Conservation (phyloP, 23 tunicate species). For the Styela plicata region DNA sequence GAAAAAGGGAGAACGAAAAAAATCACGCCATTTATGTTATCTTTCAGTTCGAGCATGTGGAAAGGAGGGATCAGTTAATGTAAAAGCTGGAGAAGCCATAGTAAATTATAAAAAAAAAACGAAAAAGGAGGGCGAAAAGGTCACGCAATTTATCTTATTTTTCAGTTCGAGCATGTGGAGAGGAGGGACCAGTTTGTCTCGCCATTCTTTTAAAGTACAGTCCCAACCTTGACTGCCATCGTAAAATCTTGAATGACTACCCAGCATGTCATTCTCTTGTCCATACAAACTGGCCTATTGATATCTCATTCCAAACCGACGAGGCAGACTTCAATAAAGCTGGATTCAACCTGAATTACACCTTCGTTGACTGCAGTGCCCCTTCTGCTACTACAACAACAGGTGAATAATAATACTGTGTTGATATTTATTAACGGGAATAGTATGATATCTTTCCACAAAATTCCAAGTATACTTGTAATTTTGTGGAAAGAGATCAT, state of each 20-base stretch:
- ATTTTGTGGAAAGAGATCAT: no score
- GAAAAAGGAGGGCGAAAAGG: no score
- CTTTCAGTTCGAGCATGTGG: conserved; percentile 16
- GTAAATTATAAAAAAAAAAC: no score
- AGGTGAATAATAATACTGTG: no score
- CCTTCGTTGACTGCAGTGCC: conserved; percentile 6
- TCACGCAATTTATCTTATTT: no score
- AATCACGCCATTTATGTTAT: no score
- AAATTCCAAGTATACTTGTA: no score
- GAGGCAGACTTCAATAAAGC: neutral
- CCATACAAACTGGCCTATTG: conserved; percentile 12
- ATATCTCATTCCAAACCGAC: neutral
- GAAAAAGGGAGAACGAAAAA: no score
- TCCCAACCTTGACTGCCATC: conserved; percentile 8
- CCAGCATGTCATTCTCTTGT: conserved; percentile 4
- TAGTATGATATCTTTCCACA: no score
- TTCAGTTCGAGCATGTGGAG: conserved; percentile 24
- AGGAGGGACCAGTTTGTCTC: conserved; percentile 27
- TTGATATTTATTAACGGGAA: no score
- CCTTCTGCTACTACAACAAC: neutral
- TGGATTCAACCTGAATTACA: conserved; percentile 14
- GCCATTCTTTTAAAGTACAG: neutral
- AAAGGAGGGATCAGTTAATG: conserved; percentile 24
- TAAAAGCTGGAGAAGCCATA: no score
- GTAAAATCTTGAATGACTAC: neutral